Conservation (phyloP, 2,113 vertebrate genomes). For the Albula glossodonta region DNA sequence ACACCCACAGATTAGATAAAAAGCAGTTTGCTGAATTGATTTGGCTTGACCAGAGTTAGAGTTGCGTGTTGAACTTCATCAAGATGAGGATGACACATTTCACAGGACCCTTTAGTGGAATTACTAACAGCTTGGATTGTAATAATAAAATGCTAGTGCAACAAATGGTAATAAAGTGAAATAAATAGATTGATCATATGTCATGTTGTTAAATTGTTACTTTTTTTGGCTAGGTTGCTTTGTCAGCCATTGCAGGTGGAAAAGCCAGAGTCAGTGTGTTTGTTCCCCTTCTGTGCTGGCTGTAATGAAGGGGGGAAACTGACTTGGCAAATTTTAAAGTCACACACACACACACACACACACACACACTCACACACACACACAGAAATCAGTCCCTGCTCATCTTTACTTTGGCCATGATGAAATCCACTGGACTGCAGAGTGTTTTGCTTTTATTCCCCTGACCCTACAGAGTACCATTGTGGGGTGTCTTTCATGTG, state of each 20-base stretch:
- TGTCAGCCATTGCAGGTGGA: not conserved
- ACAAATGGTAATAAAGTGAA: not conserved
- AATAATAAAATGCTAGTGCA: not conserved
- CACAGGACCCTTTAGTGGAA: not conserved
- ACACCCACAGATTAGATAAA: not conserved
- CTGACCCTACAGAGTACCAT: not conserved
- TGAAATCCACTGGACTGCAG: not conserved
- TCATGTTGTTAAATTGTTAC: not conserved
- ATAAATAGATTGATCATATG: not conserved
- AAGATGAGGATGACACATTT: not conserved
- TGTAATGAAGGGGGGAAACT: conserved; percentile 23
- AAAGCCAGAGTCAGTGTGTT: conserved; percentile 3
- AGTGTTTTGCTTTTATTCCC: not conserved
- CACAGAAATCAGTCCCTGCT: not conserved
- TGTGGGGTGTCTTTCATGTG: not conserved
- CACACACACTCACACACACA: not conserved
- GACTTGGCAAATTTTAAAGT: conserved; percentile 24
- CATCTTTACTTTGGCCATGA: conserved; percentile 13
- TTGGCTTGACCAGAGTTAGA: not conserved
- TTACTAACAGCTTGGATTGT: not conserved
- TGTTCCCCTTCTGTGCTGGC: conserved; percentile 4
- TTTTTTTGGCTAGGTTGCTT: not conserved
- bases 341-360: not conserved
- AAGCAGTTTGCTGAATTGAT: not conserved
- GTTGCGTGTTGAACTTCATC: not conserved